These are phyloP conservation scores for Corvus moneduloides DNA, from an alignment of 2,113 vertebrate species.

Conservation along the genomic window DNA sequence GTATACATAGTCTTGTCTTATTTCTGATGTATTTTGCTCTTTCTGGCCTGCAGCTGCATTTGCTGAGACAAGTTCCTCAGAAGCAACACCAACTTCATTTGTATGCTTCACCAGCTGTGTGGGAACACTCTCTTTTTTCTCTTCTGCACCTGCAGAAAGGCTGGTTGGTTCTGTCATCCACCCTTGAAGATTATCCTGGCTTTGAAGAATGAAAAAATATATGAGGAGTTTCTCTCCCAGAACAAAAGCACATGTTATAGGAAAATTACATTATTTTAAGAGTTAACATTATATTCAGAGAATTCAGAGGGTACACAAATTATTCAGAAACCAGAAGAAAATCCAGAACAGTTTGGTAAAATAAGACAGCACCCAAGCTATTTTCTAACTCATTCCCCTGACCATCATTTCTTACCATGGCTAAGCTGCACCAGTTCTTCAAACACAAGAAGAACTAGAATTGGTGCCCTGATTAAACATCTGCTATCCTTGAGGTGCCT, in stretches of 20 bases:
- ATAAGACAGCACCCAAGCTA: not conserved
- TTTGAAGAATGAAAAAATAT: slow-evolving; percentile 12
- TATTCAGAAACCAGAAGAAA: not conserved
- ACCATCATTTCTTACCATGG: not conserved
- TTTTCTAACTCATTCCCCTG: not conserved
- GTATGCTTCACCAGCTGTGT: not conserved
- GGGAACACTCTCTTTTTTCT: not conserved
- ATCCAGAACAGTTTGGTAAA: not conserved
- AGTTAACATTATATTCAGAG: not conserved
- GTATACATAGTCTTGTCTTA: not conserved
- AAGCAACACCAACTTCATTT: not conserved
- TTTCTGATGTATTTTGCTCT: not conserved
- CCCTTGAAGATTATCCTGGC: slow-evolving; percentile 34
- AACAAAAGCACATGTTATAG: not conserved
- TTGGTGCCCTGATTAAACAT: not conserved
- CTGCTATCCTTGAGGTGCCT: not conserved
- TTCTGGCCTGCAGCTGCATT: not conserved
- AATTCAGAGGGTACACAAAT: not conserved
- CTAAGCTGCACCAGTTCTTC: not conserved
- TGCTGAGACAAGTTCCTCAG: not conserved
- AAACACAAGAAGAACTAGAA: not conserved
- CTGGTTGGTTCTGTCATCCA: not conserved
- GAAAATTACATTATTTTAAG: not conserved
- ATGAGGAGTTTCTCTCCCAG: not conserved
- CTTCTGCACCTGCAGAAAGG: not conserved